Evolutionary conservation across 2,888 invertebrate species (phyloP).

Genomic region (Cheilosia urbana): DNA sequence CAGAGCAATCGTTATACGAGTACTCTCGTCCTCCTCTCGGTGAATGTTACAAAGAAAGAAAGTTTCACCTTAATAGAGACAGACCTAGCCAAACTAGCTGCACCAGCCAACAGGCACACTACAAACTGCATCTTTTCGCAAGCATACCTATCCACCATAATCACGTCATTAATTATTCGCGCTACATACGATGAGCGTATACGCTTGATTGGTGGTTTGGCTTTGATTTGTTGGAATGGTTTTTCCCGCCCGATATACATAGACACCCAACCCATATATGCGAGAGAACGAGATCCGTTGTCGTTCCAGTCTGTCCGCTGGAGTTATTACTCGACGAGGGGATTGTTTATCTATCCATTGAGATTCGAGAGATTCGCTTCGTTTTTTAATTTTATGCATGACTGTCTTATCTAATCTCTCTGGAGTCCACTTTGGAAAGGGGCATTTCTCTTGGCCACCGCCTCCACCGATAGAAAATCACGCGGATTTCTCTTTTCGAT

Average conservation of each 20-base stretch:
- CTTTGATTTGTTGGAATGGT: constrained; percentile 45
- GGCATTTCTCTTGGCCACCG: background rate
- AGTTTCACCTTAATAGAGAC: constrained; percentile 50
- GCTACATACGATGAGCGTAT: constrained; percentile 48
- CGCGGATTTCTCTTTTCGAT: constrained; percentile 36
- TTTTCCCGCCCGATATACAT: constrained; percentile 14
- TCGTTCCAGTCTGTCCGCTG: constrained; percentile 23
- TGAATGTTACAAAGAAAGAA: constrained; percentile 57
- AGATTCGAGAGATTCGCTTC: constrained; percentile 12
- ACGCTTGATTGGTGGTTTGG: constrained; percentile 66
- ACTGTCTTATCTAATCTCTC: constrained; percentile 36
- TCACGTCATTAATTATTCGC: constrained; percentile 70
- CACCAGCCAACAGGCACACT: constrained; percentile 23
- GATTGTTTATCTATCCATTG: constrained; percentile 30
- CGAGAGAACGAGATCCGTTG: constrained; percentile 9
- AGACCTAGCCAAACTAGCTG: constrained; percentile 24
- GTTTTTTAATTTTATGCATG: constrained; percentile 35
- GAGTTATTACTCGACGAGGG: constrained; percentile 45
- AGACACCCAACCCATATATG: background rate
- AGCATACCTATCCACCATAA: constrained; percentile 26
- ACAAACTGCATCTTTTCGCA: constrained; percentile 48
- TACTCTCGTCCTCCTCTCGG: constrained; percentile 11
- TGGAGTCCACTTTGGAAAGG: background rate
- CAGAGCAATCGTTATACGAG: constrained; percentile 41
- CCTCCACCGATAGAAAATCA: constrained; percentile 40